Conservation (phyloP, 1,140 invertebrate species). For the Drosophila cardini region DNA sequence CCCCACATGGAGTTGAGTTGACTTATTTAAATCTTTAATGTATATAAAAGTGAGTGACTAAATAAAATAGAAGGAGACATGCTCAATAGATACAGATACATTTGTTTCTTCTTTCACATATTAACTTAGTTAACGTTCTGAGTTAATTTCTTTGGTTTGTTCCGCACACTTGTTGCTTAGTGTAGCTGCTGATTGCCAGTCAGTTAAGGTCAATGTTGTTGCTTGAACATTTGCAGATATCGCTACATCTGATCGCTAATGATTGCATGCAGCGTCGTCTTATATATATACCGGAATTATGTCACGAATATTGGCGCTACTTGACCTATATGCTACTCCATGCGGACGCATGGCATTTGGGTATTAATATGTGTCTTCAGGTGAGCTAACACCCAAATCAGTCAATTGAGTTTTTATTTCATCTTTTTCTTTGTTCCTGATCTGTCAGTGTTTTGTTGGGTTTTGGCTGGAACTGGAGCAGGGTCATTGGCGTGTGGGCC, state of each 20-base stretch:
- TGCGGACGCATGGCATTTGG: conserved; percentile 88
- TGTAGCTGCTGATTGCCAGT: conserved; percentile 33
- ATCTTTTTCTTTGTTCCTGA: conserved; percentile 5
- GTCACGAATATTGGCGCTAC: conserved; percentile 89
- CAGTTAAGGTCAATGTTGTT: conserved; percentile 24
- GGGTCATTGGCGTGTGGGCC: conserved; percentile 89
- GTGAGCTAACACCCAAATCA: conserved; percentile 46
- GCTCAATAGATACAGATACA: no score
- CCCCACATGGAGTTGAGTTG: conserved; percentile 30
- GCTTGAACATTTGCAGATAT: conserved; percentile 83
- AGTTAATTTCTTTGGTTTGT: no score
- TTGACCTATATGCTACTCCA: conserved; percentile 94
- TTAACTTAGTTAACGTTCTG: no score
- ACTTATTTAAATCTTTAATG: no score
- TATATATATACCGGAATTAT: conserved; percentile 89
- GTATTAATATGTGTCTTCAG: conserved; percentile 87
- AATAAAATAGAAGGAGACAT: no score
- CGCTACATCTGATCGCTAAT: conserved; percentile 85
- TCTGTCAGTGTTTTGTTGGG: conserved; percentile 87
- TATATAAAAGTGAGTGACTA: no score
- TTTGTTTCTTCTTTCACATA: no score
- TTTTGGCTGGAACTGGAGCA: conserved; percentile 93
- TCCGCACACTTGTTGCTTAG: background rate
- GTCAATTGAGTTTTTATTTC: background rate
- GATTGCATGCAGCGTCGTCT: conserved; percentile 86